Conservation (phyloP, 2,888 invertebrate genomes). For the Ochropleura leucogaster region DNA sequence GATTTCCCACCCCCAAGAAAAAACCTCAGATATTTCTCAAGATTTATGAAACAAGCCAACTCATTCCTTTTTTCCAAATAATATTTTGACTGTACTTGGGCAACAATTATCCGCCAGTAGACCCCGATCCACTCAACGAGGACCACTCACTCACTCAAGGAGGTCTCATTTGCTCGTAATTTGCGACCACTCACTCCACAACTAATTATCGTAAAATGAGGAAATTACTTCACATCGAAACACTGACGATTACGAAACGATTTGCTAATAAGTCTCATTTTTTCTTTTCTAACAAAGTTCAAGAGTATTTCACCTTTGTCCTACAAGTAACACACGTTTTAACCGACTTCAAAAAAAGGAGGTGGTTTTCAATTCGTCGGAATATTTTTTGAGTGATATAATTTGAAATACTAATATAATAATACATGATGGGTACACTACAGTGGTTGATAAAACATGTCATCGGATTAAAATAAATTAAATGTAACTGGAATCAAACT, state of each 20-base stretch:
- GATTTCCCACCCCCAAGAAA: too few species aligned
- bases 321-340: too few species aligned
- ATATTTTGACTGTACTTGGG: neutral
- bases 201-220: conserved; percentile 17
- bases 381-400: too few species aligned
- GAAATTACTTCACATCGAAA: neutral
- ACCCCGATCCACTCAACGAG: conserved; percentile 13
- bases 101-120: neutral
- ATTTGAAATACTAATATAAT: too few species aligned
- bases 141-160: conserved; percentile 26
- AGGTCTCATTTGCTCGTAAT: conserved; percentile 24
- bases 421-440: too few species aligned
- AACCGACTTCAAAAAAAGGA: too few species aligned
- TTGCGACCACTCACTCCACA: conserved; percentile 45
- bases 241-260: neutral
- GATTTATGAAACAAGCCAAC: neutral
- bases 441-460: too few species aligned
- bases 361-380: too few species aligned
- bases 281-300: neutral
- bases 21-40: too few species aligned
- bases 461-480: too few species aligned
- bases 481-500: neutral
- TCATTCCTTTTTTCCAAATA: neutral
- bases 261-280: neutral
- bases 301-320: too few species aligned